A percentile compares a stretch with the other conserved stretches of the same genome.
Conservation (phyloP, 2,113 vertebrate species). For the Gadus macrocephalus region DNA sequence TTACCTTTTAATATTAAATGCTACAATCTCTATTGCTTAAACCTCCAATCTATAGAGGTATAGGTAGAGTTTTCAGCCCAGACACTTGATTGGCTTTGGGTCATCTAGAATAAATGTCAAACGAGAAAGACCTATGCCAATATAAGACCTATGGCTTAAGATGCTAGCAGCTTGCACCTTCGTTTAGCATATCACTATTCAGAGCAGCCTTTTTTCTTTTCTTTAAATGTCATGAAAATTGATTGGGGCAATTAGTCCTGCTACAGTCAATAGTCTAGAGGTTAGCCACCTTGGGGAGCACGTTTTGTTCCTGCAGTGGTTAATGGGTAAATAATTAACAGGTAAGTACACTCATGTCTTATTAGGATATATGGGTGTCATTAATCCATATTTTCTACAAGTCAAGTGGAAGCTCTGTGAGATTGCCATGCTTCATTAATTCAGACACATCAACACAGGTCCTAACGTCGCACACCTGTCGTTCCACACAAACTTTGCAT, state of each 20-base stretch:
- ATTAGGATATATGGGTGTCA: neutral
- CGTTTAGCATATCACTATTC: neutral
- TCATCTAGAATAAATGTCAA: no score
- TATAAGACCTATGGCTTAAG: no score
- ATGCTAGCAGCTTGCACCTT: no score
- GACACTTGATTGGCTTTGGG: no score
- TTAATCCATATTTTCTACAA: neutral
- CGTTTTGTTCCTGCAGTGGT: neutral
- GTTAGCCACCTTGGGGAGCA: neutral
- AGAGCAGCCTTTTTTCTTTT: neutral
- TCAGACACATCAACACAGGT: no score
- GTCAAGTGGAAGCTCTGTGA: neutral
- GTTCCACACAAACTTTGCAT: constrained; percentile 34
- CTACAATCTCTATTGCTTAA: no score
- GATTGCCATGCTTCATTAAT: no score
- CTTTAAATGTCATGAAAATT: constrained; percentile 7
- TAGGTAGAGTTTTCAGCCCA: no score
- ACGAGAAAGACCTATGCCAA: no score
- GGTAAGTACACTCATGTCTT: neutral
- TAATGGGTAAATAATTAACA: constrained; percentile 10
- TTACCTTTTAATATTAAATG: no score
- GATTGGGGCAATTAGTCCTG: constrained; percentile 2
- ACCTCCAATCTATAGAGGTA: no score
- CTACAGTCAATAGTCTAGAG: neutral
- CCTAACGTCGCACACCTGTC: no score